phyloP scores from a whole-genome alignment of 1,140 invertebrate genomes.

The Euwallacea similis region DNA sequence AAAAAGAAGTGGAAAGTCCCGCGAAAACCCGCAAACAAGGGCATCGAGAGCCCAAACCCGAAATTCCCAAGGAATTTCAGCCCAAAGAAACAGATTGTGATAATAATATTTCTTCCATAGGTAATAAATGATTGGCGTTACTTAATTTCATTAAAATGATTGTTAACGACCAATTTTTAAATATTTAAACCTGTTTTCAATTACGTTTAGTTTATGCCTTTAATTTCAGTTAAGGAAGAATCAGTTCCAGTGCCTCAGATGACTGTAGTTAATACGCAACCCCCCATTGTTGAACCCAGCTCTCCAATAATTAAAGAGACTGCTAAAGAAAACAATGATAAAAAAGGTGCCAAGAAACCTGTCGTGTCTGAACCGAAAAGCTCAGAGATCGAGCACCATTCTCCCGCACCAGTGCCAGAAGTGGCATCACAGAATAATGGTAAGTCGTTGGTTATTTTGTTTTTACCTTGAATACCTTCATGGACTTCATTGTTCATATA shows the following conservation, averaged over 20 bases:
- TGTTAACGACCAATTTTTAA: no score
- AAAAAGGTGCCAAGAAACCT: slow-evolving; percentile 14
- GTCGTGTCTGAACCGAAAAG: background rate
- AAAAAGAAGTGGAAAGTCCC: slow-evolving; percentile 52
- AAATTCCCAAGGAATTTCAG: slow-evolving; percentile 12
- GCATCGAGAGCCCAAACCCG: slow-evolving; percentile 28
- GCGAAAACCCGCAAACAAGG: slow-evolving; percentile 44
- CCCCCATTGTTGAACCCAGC: slow-evolving; percentile 6
- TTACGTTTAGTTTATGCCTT: background rate
- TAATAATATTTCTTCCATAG: slow-evolving; percentile 26
- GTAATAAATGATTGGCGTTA: background rate
- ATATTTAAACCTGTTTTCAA: no score
- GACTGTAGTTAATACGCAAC: background rate
- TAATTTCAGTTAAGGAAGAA: slow-evolving; percentile 22
- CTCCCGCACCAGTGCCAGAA: background rate
- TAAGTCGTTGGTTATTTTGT: slow-evolving; percentile 5
- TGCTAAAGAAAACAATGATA: background rate
- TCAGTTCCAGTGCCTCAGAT: slow-evolving; percentile 5
- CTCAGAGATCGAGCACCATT: background rate
- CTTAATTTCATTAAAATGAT: background rate
- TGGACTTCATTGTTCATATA: no score
- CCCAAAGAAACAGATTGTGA: slow-evolving; percentile 23
- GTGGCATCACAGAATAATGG: slow-evolving; percentile 1
- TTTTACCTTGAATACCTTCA: no score
- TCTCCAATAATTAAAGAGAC: background rate